Conservation (phyloP, 2,113 vertebrate species). For the Atractosteus spatula region DNA sequence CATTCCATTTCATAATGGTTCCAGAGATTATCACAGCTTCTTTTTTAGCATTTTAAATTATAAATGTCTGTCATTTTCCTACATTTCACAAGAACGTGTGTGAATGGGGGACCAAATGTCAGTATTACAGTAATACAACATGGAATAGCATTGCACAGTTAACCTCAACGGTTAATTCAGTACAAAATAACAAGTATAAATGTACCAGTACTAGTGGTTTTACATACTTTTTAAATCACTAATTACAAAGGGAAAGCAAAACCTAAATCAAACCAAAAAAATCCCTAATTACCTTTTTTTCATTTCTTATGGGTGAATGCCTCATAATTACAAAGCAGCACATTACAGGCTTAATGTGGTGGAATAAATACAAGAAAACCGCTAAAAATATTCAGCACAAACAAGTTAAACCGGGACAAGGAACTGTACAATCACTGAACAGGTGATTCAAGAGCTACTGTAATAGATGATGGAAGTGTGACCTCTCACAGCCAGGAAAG, state of each 20-base stretch:
- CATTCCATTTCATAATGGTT: constrained; percentile 32
- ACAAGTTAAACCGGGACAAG: constrained; percentile 58
- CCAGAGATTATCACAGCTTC: constrained; percentile 63
- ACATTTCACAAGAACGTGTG: constrained; percentile 61
- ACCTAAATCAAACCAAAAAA: constrained; percentile 42
- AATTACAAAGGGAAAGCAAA: constrained; percentile 56
- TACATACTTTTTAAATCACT: constrained; percentile 62
- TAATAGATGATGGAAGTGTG: constrained; percentile 38
- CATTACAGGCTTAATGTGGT: constrained; percentile 75
- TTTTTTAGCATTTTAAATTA: constrained; percentile 45
- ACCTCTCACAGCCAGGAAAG: background rate
- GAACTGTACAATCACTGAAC: constrained; percentile 65
- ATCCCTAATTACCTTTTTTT: constrained; percentile 56
- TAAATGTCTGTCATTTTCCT: constrained; percentile 53
- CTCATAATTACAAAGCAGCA: constrained; percentile 86
- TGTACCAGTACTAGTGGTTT: constrained; percentile 77
- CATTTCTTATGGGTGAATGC: constrained; percentile 79
- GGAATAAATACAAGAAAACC: constrained; percentile 84
- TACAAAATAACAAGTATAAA: constrained; percentile 78
- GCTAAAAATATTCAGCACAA: constrained; percentile 70
- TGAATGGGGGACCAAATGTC: constrained; percentile 59
- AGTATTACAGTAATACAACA: constrained; percentile 75
- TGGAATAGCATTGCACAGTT: constrained; percentile 80
- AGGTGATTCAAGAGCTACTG: constrained; percentile 42
- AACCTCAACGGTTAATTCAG: constrained; percentile 75